phyloP scores from a whole-genome alignment of 1,140 invertebrate species.

The Cataglyphis hispanica region DNA sequence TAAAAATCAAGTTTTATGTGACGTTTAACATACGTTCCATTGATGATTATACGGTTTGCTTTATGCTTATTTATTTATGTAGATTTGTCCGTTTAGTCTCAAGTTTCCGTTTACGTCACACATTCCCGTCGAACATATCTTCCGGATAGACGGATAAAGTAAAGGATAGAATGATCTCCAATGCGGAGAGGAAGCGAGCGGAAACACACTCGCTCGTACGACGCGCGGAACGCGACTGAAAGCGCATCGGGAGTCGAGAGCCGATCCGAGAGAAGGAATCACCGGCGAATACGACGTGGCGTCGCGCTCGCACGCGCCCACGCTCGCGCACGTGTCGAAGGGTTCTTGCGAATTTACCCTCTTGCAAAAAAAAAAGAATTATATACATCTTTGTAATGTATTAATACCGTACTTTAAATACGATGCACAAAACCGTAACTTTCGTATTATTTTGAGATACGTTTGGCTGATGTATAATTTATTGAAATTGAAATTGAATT shows the following conservation, averaged over 20 bases:
- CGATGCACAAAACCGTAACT: neutral
- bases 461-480: neutral
- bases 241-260: slow-evolving; percentile 24
- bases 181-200: slow-evolving; percentile 38
- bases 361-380: neutral
- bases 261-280: slow-evolving; percentile 34
- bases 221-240: slow-evolving; percentile 80
- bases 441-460: neutral
- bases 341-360: neutral
- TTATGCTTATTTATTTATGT: slow-evolving; percentile 23
- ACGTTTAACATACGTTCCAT: neutral
- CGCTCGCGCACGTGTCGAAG: slow-evolving; percentile 54
- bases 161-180: neutral
- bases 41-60: neutral
- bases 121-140: neutral
- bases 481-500: neutral
- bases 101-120: neutral
- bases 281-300: slow-evolving; percentile 27
- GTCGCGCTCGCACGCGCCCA: slow-evolving; percentile 44
- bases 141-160: neutral
- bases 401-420: neutral
- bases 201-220: slow-evolving; percentile 71
- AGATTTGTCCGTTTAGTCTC: neutral
- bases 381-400: slow-evolving; percentile 1
- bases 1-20: slow-evolving; percentile 1